Evolutionary conservation across 2,888 invertebrate genomes (phyloP).

Genomic region (Cantharis lateralis): DNA sequence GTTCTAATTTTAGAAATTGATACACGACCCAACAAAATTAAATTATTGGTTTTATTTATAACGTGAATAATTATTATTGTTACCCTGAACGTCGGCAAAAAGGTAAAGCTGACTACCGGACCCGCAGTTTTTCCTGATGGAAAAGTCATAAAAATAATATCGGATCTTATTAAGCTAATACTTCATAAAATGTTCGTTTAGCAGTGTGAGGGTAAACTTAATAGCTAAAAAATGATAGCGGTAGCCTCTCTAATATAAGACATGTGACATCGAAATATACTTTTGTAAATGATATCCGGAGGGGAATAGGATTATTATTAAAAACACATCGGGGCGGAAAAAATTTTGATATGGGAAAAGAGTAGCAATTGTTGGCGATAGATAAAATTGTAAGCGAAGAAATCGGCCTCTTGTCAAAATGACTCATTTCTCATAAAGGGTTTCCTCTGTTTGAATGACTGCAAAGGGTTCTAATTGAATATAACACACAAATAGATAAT

Average conservation of each 20-base stretch:
- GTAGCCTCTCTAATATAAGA: constrained; percentile 47
- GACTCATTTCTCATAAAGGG: constrained; percentile 36
- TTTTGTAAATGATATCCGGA: constrained; percentile 50
- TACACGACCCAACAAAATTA: background rate
- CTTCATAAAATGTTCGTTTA: constrained; percentile 15
- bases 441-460: constrained; percentile 5
- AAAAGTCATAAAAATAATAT: background rate
- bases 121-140: background rate
- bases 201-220: constrained; percentile 30
- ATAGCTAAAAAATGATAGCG: constrained; percentile 34
- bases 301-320: constrained; percentile 47
- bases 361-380: background rate
- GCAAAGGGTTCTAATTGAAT: constrained; percentile 28
- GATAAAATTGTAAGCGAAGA: background rate
- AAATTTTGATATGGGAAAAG: constrained; percentile 39
- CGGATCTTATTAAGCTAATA: background rate
- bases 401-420: constrained; percentile 20
- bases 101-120: no score
- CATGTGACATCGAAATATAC: constrained; percentile 54
- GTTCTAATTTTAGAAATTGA: background rate
- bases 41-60: background rate
- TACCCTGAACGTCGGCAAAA: no score
- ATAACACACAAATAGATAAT: constrained; percentile 21
- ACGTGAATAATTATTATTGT: background rate
- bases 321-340: constrained; percentile 46